Base-by-base conservation (phyloP, 2,888 invertebrate species). In the Stenurella melanura region DNA sequence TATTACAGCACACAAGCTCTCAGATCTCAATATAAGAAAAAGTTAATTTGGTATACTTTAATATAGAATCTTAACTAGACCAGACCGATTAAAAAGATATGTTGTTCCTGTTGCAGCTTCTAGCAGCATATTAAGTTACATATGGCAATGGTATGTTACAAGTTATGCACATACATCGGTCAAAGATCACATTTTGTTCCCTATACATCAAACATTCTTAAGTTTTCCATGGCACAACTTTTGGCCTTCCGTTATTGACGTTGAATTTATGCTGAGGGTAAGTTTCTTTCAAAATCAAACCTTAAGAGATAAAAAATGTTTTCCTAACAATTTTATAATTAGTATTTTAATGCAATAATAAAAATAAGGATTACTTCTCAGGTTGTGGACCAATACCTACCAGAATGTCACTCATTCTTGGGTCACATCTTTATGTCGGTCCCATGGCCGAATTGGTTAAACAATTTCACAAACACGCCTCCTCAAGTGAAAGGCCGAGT, bases 161-260 rank as follows among this genome's bases (percentile, higher is more conserved):
- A 92, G 93, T 84, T 94, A 92, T 86, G 93, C 94, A 1, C 92
- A 93, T 78, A 76, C 80, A 34, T 91, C 93, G 0, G 92, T 94
- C 15, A 93, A 94, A 78, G 92, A 93, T 81, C 92, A 94, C 82
- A 90, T 95, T 60, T 88, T 94, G 26, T 90, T 90, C 54, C 92
- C 93, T 0, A 91, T 94, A 56, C 95, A 95, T 85, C 91, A 92
- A 60, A 92, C 93, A 72, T 91, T 96, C 74, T 88, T 92, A 0
- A 90, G 91, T 64, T 88, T 96, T 69, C 94, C 95, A 6, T 96
- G 96, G 96, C 91, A 93, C 67, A 91, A 92, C 79, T 94, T 95
- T 84, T 91, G 91, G 86, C 96, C 96, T 0, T 91, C 92, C 15
- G 87, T 93, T 17, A 89, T 90, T 50, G 94, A 95, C 85, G 89